These are phyloP conservation scores for Enteromius unitaeniatus DNA, from an alignment of 2,797 vertebrate genomes.

Conservation along the genomic window DNA sequence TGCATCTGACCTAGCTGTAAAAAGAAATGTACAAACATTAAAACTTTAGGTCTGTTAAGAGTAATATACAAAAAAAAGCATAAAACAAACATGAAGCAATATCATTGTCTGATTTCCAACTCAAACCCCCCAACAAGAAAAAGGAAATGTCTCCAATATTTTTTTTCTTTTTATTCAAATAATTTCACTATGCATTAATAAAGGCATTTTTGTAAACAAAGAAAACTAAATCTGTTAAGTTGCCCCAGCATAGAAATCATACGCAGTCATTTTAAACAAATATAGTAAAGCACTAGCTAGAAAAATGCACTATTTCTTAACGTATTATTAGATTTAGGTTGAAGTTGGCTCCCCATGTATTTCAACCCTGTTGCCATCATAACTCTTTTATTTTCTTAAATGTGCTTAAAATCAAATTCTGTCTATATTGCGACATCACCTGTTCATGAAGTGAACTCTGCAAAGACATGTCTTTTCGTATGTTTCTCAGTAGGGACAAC, in stretches of 20 bases:
- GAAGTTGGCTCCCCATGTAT: not conserved
- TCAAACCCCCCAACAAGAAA: not conserved
- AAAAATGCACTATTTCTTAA: conserved; percentile 7
- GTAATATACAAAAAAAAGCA: not conserved
- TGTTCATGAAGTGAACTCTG: not conserved
- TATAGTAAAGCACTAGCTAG: not conserved
- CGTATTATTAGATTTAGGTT: not conserved
- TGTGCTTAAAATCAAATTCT: not conserved
- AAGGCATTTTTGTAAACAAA: not conserved
- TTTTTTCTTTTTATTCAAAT: not conserved
- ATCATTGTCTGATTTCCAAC: not conserved
- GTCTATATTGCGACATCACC: not conserved
- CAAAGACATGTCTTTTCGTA: not conserved
- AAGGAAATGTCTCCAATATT: not conserved
- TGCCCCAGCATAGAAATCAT: not conserved
- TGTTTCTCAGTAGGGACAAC: not conserved
- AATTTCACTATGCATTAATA: not conserved
- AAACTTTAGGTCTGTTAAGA: no score
- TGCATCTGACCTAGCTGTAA: conserved; percentile 1
- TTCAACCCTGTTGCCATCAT: conserved; percentile 13
- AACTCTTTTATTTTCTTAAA: not conserved
- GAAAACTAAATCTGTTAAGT: not conserved
- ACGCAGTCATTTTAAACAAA: not conserved
- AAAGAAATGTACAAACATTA: conserved; percentile 15
- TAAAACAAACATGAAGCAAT: not conserved